These are phyloP conservation scores for Pantherophis guttatus DNA, from an alignment of 2,113 vertebrate species.

Conservation along the genomic window DNA sequence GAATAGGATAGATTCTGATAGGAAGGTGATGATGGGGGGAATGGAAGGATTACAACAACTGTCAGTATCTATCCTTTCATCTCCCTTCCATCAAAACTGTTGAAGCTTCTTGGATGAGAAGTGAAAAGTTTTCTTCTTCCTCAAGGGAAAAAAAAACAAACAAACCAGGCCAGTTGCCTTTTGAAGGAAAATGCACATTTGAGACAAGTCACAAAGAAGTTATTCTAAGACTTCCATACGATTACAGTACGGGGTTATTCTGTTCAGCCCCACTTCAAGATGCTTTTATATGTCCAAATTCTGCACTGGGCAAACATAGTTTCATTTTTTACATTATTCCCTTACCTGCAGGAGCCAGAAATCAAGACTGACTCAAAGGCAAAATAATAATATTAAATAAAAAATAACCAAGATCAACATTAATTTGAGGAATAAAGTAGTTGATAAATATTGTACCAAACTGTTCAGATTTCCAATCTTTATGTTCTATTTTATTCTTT, in stretches of 20 bases:
- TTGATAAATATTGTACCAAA: neutral
- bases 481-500: neutral
- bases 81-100: neutral
- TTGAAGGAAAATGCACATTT: neutral
- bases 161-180: neutral
- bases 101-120: neutral
- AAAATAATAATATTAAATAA: neutral
- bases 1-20: neutral
- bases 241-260: neutral
- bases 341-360: neutral
- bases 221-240: neutral
- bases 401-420: neutral
- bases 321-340: neutral
- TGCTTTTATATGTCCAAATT: accelerated
- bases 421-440: neutral
- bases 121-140: neutral
- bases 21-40: neutral
- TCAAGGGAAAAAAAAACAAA: neutral
- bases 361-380: neutral
- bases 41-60: neutral
- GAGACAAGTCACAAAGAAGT: neutral
- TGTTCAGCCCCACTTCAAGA: neutral
- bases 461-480: neutral
- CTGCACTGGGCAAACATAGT: neutral
- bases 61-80: neutral